Evolutionary conservation across 2,113 vertebrate species (phyloP).

Genomic region (Gallinago undulata): DNA sequence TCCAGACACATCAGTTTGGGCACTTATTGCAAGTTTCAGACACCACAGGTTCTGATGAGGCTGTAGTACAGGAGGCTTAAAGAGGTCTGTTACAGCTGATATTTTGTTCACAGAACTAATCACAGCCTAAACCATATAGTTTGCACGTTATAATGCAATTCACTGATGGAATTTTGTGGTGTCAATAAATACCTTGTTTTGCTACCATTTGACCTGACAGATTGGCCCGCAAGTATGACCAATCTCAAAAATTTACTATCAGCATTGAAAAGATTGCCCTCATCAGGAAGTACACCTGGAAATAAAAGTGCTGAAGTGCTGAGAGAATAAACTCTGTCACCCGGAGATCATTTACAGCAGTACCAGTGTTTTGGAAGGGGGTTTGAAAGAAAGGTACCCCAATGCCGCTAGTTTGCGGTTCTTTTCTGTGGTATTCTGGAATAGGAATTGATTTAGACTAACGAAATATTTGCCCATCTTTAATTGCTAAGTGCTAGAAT

Average conservation of each 20-base stretch:
- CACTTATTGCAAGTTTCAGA: neutral
- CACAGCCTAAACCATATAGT: neutral
- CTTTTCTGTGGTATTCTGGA: neutral
- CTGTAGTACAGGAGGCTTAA: neutral
- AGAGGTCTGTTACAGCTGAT: neutral
- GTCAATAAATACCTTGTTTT: neutral
- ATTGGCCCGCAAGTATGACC: neutral
- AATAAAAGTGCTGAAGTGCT: neutral
- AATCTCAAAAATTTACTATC: neutral
- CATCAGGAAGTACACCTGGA: neutral
- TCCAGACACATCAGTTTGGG: neutral
- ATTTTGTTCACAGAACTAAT: neutral
- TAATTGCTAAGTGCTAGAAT: neutral
- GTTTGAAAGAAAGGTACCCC: neutral
- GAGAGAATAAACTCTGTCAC: neutral
- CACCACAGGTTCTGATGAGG: neutral
- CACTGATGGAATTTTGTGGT: neutral
- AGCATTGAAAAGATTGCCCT: neutral
- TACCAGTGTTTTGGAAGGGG: neutral
- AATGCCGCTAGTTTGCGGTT: fast-evolving
- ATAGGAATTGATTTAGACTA: neutral
- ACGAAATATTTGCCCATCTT: neutral
- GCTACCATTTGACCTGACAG: neutral
- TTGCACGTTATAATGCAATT: neutral
- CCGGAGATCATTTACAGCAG: neutral